Base-by-base conservation (phyloP, 2,888 invertebrate genomes). In the Dioctria linearis region DNA sequence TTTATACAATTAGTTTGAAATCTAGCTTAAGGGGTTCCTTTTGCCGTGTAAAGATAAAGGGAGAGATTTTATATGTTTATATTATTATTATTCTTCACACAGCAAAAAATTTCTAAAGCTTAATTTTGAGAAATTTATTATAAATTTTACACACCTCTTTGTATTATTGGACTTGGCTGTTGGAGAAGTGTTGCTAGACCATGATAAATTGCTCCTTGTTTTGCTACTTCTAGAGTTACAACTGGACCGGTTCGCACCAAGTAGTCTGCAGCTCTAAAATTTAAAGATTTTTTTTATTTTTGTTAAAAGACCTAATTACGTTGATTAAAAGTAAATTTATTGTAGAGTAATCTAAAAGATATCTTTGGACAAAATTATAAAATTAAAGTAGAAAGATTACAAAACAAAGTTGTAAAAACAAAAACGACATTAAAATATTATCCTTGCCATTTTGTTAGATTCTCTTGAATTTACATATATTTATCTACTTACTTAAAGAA, bases 121-220 rank as follows among this genome's bases (percentile, higher is more conserved):
- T 25, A 13, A n/a, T 49, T 51, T 71, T 25, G 25, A 25, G 25
- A 25, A 25, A 25, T 25, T 25, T 25, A 25, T 25, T 25, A 25
- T 25, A 25, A 25, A 5, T 51, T 39, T 54, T 39, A 87, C 89
- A 89, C 90, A 94, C 94, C 94, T 91, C 94, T 91, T 85, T 92
- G 92, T 88, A 94, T 94, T 83, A 94, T 92, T 78, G 96, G 96
- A 85, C 95, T 95, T 9, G 98, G 98, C 87, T 98, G 97, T 85
- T 96, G 96, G 73, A 98, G 90, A 81, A 98, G 91, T 13, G 97
- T 96, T 13, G 98, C 98, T 79, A 99, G 91, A 42, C 99, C 99
- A 90, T 99, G 98, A 87, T 96, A 95, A 86, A 98, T 95, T 73
- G 99, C 99, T 73, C 98, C 99, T 88, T 98, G 98, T 89, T 99